Conservation (phyloP, 2,888 invertebrate genomes). For the Drosophila histrio region DNA sequence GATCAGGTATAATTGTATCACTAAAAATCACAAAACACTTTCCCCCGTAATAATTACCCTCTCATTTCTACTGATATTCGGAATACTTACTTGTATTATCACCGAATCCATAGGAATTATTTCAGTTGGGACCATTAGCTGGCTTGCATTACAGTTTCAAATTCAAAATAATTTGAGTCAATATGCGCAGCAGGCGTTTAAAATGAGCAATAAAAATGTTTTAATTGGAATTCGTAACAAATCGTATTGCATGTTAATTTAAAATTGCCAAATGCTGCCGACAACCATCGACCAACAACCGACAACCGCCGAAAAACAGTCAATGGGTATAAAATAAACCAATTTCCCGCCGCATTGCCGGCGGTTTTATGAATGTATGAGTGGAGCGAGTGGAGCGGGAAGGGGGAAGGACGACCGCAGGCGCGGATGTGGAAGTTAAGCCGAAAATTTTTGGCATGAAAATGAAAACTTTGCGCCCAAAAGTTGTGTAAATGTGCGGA, state of each 20-base stretch:
- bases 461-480: conserved; percentile 56
- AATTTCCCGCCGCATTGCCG: conserved; percentile 71
- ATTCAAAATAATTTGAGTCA: neutral
- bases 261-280: conserved; percentile 54
- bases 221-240: conserved; percentile 70
- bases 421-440: conserved; percentile 55
- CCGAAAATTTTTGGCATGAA: conserved; percentile 54
- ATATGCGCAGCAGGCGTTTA: conserved; percentile 11
- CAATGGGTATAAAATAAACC: conserved; percentile 75
- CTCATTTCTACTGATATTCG: neutral
- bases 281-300: conserved; percentile 3
- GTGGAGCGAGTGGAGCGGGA: neutral
- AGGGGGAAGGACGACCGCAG: conserved; percentile 29
- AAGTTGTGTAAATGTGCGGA: conserved; percentile 66
- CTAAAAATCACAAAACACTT: no score
- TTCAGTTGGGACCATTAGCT: neutral
- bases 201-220: conserved; percentile 53
- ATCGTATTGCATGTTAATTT: conserved; percentile 75
- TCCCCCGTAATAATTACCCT: no score
- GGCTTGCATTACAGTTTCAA: neutral
- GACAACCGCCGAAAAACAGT: conserved; percentile 30
- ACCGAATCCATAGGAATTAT: neutral
- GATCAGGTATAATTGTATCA: no score
- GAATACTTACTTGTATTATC: neutral
- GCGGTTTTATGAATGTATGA: conserved; percentile 36